Percentiles rank a stretch among this genome's conserved stretches.
These are phyloP conservation scores for Phaonia tiefii DNA, from an alignment of 2,888 invertebrate genomes.

Conservation along the genomic window DNA sequence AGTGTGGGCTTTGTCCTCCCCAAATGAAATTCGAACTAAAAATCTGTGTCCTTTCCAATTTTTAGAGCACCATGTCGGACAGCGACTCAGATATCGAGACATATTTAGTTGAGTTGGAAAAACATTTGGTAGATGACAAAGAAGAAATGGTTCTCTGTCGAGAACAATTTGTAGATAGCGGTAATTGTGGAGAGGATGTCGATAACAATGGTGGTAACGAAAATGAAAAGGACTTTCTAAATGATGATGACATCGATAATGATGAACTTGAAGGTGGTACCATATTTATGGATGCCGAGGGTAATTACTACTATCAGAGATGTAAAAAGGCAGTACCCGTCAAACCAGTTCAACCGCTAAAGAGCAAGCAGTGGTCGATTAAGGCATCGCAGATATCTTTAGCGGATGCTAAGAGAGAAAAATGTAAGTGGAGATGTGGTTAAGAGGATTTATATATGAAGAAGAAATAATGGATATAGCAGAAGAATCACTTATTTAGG, in stretches of 20 bases:
- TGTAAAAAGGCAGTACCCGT: conserved; percentile 81
- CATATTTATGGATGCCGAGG: conserved; percentile 82
- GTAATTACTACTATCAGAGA: conserved; percentile 91
- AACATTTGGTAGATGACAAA: background rate
- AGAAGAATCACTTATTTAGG: no score
- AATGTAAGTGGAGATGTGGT: no score
- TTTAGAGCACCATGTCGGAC: conserved; percentile 23
- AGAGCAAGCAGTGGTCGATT: background rate
- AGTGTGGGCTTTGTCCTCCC: no score
- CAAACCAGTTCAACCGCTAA: conserved; percentile 22
- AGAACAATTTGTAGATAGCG: conserved; percentile 38
- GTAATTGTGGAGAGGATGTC: conserved; percentile 80
- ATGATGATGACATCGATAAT: conserved; percentile 90
- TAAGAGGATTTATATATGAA: no score
- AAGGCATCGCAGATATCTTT: conserved; percentile 2
- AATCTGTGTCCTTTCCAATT: no score
- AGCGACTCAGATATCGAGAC: conserved; percentile 76
- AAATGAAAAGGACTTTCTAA: conserved; percentile 76
- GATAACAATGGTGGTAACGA: conserved; percentile 78
- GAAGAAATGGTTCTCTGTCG: background rate
- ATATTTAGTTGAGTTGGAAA: conserved; percentile 83
- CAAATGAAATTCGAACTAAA: no score
- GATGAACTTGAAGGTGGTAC: conserved; percentile 60
- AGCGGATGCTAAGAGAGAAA: background rate
- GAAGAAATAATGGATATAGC: no score